Conservation (phyloP, 30 jellyfish, hydroid and myxozoan species). For the Pseudorhiza aurosa region DNA sequence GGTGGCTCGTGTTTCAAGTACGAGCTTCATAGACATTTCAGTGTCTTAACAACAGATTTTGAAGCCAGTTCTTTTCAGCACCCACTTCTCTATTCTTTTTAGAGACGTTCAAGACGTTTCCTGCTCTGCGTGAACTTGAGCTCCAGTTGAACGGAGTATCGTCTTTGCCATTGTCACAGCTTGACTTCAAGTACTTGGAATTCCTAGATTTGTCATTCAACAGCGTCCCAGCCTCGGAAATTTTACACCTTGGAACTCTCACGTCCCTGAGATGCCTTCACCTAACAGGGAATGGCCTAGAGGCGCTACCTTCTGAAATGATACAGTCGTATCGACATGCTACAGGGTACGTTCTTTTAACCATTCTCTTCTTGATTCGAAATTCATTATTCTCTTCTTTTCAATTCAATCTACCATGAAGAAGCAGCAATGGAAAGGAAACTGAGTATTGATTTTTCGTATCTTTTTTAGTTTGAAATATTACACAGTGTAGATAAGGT, state of each 20-base stretch:
- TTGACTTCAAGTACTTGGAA: conserved; percentile 24
- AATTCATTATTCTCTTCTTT: background rate
- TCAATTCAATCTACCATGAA: background rate
- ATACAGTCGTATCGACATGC: background rate
- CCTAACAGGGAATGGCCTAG: conserved; percentile 42
- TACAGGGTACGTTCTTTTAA: background rate
- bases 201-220: conserved; percentile 44
- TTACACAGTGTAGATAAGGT: no score
- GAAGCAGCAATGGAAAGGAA: no score
- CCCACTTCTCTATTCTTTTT: background rate
- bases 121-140: conserved; percentile 57
- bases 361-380: background rate
- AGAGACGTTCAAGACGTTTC: conserved; percentile 64
- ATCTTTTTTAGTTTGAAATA: no score
- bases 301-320: conserved; percentile 29
- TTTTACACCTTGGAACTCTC: conserved; percentile 32
- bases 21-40: no score
- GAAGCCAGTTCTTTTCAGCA: no score
- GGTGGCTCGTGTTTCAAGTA: no score
- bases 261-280: conserved; percentile 34
- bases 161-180: background rate
- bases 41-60: no score
- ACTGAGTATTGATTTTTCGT: no score
- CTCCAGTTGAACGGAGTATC: conserved; percentile 39
- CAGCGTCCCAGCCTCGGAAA: background rate